These are phyloP conservation scores for Danaus plexippus DNA, from an alignment of 1,140 invertebrate species.

Conservation along the genomic window DNA sequence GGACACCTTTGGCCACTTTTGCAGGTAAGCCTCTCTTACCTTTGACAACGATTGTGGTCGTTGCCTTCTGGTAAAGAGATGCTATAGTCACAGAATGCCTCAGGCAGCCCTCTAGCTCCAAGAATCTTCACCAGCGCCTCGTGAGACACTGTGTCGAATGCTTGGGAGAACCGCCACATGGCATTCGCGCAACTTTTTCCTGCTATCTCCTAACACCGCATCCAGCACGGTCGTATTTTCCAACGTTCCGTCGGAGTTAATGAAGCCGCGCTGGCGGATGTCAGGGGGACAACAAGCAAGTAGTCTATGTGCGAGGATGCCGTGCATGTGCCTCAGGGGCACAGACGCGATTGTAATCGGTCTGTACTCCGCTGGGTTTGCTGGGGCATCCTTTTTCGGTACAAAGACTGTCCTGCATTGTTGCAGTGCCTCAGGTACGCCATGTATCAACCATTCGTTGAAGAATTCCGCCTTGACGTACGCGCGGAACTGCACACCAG, in stretches of 20 bases:
- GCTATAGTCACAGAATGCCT: slow-evolving; percentile 25
- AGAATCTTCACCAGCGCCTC: too few species aligned
- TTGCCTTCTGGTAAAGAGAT: background rate
- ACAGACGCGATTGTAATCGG: too few species aligned
- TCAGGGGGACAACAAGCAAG: slow-evolving; percentile 24
- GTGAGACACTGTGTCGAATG: slow-evolving; percentile 23
- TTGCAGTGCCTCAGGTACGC: too few species aligned
- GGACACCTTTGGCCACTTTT: too few species aligned
- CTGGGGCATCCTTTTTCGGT: too few species aligned
- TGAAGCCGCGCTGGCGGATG: slow-evolving; percentile 26
- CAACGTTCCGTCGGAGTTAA: slow-evolving; percentile 35
- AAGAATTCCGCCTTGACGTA: too few species aligned
- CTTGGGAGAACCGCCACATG: slow-evolving; percentile 36
- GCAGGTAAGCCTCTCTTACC: slow-evolving; percentile 9
- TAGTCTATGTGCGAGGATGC: too few species aligned
- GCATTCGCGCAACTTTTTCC: slow-evolving; percentile 25
- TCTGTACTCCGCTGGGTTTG: too few species aligned
- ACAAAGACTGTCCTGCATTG: too few species aligned
- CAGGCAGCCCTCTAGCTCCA: slow-evolving; percentile 8
- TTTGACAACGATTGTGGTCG: slow-evolving; percentile 4
- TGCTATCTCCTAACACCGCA: slow-evolving; percentile 29
- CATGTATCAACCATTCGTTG: too few species aligned
- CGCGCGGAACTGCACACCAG: too few species aligned
- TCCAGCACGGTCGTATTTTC: slow-evolving; percentile 38
- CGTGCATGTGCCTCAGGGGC: too few species aligned